A percentile compares a stretch with the other conserved stretches of the same genome.
These are phyloP conservation scores for Nomada ferruginata DNA, from an alignment of 2,888 invertebrate genomes.

Conservation along the genomic window DNA sequence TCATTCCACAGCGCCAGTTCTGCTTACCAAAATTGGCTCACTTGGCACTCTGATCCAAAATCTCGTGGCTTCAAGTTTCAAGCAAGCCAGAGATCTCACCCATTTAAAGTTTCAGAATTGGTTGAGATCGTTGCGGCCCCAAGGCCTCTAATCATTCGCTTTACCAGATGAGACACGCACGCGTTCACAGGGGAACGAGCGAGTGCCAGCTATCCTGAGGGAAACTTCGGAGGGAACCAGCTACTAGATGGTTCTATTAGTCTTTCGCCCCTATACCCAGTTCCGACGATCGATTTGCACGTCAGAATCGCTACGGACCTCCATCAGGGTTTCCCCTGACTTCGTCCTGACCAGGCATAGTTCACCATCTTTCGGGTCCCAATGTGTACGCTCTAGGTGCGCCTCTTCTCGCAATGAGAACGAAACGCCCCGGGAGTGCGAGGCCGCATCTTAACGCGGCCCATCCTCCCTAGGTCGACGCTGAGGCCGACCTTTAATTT, in stretches of 20 bases:
- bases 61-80: too few species aligned
- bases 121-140: conserved; percentile 86
- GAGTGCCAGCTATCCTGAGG: conserved; percentile 83
- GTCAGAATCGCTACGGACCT: conserved; percentile 89
- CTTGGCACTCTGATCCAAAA: too few species aligned
- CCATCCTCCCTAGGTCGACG: conserved; percentile 85
- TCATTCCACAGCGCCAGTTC: too few species aligned
- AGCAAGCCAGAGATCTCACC: too few species aligned
- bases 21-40: too few species aligned
- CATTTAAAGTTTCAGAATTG: neutral
- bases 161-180: conserved; percentile 92
- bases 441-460: conserved; percentile 82
- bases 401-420: conserved; percentile 77
- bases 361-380: too few species aligned
- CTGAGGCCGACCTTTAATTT: conserved; percentile 86
- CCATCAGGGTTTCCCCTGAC: conserved; percentile 86
- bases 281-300: conserved; percentile 92
- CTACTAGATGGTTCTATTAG: conserved; percentile 92
- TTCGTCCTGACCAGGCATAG: conserved; percentile 88
- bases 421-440: conserved; percentile 85
- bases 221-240: conserved; percentile 92
- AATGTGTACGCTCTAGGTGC: too few species aligned
- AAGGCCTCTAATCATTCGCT: conserved; percentile 88
- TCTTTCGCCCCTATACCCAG: conserved; percentile 87
- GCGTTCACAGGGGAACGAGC: conserved; percentile 85